Percentiles rank a stretch among this genome's conserved stretches.
phyloP scores from a whole-genome alignment of 35 echinoderm and acorn worm genomes.

The Apostichopus japonicus region DNA sequence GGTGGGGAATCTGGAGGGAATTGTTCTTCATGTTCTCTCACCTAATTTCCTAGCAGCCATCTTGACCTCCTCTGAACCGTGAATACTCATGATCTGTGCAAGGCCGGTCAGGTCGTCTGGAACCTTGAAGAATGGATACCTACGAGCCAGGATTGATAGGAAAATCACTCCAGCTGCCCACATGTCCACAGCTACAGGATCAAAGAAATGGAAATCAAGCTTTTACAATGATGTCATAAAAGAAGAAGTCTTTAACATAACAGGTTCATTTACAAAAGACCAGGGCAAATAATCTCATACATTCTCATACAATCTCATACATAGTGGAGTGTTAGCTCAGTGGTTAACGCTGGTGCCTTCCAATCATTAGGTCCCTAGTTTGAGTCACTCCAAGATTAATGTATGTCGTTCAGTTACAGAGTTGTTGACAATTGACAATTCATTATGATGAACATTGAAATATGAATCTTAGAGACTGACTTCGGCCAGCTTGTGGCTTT shows the following conservation, averaged over 20 bases:
- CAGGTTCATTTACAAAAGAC: background rate
- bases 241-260: background rate
- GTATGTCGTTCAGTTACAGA: too few relatives aligned
- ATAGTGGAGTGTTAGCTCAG: too few relatives aligned
- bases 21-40: conserved; percentile 22
- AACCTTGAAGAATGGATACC: conserved; percentile 96
- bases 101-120: conserved; percentile 89
- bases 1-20: too few relatives aligned
- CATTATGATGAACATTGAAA: too few relatives aligned
- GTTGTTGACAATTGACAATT: too few relatives aligned
- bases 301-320: too few relatives aligned
- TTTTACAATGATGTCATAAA: too few relatives aligned
- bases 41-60: conserved; percentile 74
- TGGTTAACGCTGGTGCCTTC: too few relatives aligned
- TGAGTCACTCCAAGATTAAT: too few relatives aligned
- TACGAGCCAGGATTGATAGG: conserved; percentile 84
- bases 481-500: too few relatives aligned
- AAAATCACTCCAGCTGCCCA: conserved; percentile 98
- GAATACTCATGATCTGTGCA: conserved; percentile 94
- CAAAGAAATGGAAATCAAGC: background rate
- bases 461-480: too few relatives aligned
- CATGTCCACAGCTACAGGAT: conserved; percentile 90
- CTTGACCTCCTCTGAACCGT: conserved; percentile 80
- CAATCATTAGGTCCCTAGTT: too few relatives aligned
- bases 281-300: background rate